phyloP scores from a whole-genome alignment of 2,797 vertebrate species.

The Sebastes jordani region DNA sequence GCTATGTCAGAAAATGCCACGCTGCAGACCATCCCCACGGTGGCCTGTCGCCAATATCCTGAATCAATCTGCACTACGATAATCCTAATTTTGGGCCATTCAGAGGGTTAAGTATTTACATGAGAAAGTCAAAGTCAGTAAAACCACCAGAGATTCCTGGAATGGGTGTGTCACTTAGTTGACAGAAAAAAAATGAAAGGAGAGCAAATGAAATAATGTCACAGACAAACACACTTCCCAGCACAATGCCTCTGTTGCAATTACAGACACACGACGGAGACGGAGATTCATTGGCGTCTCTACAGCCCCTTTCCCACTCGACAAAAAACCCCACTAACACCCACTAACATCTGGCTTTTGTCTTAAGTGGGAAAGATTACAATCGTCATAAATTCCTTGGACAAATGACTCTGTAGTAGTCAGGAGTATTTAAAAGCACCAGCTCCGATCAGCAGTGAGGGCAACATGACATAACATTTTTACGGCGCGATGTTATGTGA shows the following conservation, averaged over 20 bases:
- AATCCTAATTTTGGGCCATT: constrained; percentile 64
- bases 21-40: constrained; percentile 55
- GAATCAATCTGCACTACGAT: constrained; percentile 64
- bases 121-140: constrained; percentile 70
- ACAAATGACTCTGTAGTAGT: not conserved
- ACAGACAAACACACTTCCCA: constrained; percentile 62
- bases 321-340: not conserved
- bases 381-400: not conserved
- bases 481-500: no score
- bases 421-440: no score
- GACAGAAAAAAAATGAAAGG: constrained; percentile 61
- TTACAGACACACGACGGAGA: constrained; percentile 48
- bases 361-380: not conserved
- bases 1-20: constrained; percentile 55
- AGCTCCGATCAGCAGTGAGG: no score
- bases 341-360: not conserved
- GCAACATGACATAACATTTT: no score
- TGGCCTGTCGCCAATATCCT: constrained; percentile 55
- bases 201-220: constrained; percentile 55
- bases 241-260: constrained; percentile 57
- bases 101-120: constrained; percentile 72
- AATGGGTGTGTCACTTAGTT: constrained; percentile 79
- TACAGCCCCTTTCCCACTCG: not conserved
- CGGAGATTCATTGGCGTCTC: constrained; percentile 19
- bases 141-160: constrained; percentile 78